These are phyloP conservation scores for Palaemon carinicauda DNA, from an alignment of 1,140 invertebrate genomes.

Conservation along the genomic window DNA sequence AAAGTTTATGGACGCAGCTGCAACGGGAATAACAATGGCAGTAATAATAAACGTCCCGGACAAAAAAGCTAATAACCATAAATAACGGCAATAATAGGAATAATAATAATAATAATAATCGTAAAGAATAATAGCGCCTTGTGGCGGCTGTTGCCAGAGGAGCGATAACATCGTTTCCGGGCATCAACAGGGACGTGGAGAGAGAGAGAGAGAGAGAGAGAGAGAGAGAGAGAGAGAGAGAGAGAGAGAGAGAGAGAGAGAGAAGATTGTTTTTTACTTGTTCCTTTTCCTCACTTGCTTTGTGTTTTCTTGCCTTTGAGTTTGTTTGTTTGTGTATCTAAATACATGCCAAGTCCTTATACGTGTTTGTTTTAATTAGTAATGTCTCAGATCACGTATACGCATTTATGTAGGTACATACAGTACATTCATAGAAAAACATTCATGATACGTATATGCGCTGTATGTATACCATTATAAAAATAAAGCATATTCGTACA, in stretches of 20 bases:
- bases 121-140: not conserved
- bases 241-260: not conserved
- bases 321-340: slow-evolving; percentile 2
- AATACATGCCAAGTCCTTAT: too few relatives aligned
- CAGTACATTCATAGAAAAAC: too few relatives aligned
- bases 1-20: not conserved
- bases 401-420: not conserved
- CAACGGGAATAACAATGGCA: not conserved
- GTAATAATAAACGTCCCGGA: not conserved
- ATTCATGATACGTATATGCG: too few relatives aligned
- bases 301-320: not conserved
- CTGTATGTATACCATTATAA: too few relatives aligned
- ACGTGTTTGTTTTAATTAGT: not conserved
- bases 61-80: slow-evolving; percentile 1
- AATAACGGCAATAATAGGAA: slow-evolving; percentile 1
- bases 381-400: not conserved
- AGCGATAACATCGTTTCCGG: not conserved
- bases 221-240: not conserved
- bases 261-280: slow-evolving; percentile 61
- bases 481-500: not conserved
- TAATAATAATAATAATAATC: not conserved
- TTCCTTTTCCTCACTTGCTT: not conserved
- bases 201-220: slow-evolving; percentile 22
- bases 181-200: not conserved
- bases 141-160: not conserved